Base-by-base conservation (phyloP, 1,140 invertebrate species). In the Rhagoletis pomonella region DNA sequence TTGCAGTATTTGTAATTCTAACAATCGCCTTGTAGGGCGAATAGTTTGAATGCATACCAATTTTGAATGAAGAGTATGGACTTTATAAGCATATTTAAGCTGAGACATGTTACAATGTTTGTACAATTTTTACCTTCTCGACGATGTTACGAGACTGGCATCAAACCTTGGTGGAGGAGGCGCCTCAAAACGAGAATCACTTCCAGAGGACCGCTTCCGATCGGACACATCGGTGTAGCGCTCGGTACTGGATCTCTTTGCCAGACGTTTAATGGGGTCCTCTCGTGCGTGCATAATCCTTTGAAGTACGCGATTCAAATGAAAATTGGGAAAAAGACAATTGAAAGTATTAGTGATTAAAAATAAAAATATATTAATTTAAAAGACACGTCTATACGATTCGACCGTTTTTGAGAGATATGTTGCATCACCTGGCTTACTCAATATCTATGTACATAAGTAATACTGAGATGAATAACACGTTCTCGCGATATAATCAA, bases 251-350 rank as follows among this genome's bases (percentile, higher is more conserved):
- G 90, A 69, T 62, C 94, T 90, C 88, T 94, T 94, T 64, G 89
- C 90, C 10, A 92, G 90, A 86, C 94, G 91, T 87, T 94, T 92
- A 65, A 93, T 92, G 88, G 94, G 93, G 89, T 94, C 93, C n/a
- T 94, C 93, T 65, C 90, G 92, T 87, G 90, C 89, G 73, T 93
- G 91, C 90, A 93, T 91, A 89, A 93, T 93, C 88, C 92, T 93
- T 87, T 87, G 88, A 50, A n/a, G 50, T 19, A 55, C n/a, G n/a
- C n/a, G 84, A 59, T 86, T 64, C 67, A 60, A 69, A 73, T 59
- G 88, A 77, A 88, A 89, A 88, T 86, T 89, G 90, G 88, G 89
- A 90, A 92, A 89, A 87, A 88, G n/a, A 87, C 88, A 88, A n/a
- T n/a, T n/a, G n/a, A 73, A 87, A 81, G 88, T 81, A 86, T 44